These are phyloP conservation scores for Nomada ruficornis DNA, from an alignment of 2,888 invertebrate genomes.

Conservation along the genomic window DNA sequence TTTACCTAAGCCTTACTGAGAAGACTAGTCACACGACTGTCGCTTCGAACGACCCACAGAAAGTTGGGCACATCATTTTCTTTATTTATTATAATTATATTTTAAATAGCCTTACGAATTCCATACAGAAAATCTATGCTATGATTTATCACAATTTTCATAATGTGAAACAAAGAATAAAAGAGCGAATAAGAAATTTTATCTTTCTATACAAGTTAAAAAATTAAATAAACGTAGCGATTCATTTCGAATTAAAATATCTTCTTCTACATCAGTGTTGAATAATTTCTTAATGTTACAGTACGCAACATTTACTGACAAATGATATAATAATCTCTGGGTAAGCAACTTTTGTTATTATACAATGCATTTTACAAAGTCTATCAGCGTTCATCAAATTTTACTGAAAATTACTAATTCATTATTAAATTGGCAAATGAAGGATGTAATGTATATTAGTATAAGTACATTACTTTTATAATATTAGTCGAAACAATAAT, in stretches of 20 bases:
- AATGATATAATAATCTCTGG: neutral
- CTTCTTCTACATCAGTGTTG: conserved; percentile 29
- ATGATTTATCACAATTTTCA: conserved; percentile 56
- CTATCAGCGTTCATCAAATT: conserved; percentile 18
- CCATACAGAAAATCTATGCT: conserved; percentile 41
- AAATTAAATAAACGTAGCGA: conserved; percentile 45
- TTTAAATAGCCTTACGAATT: conserved; percentile 67
- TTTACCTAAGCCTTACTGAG: conserved; percentile 73
- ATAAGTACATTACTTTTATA: conserved; percentile 34
- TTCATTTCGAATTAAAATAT: conserved; percentile 35
- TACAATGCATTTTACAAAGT: conserved; percentile 23
- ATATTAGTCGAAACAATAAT: conserved; percentile 23
- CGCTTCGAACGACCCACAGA: conserved; percentile 63
- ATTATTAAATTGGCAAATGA: conserved; percentile 28
- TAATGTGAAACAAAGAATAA: conserved; percentile 57
- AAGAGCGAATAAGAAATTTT: conserved; percentile 50
- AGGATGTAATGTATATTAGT: conserved; percentile 36
- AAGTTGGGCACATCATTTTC: conserved; percentile 52
- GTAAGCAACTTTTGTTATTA: conserved; percentile 12
- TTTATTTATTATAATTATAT: conserved; percentile 72
- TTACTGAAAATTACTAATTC: conserved; percentile 14
- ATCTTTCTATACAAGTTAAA: conserved; percentile 58
- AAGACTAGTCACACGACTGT: conserved; percentile 79
- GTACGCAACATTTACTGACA: conserved; percentile 31
- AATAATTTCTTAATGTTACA: conserved; percentile 20